Evolutionary conservation across 2,888 invertebrate species (phyloP).

Genomic region (Beris chalybata): DNA sequence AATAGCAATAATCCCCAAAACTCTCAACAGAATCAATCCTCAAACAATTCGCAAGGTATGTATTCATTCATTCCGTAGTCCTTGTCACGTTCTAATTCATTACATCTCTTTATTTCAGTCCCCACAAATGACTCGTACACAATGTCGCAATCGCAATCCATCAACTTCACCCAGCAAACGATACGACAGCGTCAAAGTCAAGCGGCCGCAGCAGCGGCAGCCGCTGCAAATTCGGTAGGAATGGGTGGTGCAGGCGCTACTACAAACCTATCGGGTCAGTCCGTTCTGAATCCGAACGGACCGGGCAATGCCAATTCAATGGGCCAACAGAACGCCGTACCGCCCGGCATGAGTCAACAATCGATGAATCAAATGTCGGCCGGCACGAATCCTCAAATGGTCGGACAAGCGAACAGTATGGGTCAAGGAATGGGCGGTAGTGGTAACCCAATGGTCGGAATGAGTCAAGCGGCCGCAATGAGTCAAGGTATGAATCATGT

Average conservation of each 20-base stretch:
- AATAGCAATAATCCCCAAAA: slow-evolving; percentile 36
- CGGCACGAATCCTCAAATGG: slow-evolving; percentile 24
- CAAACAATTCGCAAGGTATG: slow-evolving; percentile 52
- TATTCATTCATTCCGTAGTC: not conserved
- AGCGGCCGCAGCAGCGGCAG: slow-evolving; percentile 52
- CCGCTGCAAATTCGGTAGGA: slow-evolving; percentile 52
- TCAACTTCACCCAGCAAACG: slow-evolving; percentile 74
- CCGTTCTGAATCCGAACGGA: slow-evolving; percentile 42
- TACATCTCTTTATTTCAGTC: slow-evolving; percentile 43
- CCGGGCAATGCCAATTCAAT: slow-evolving; percentile 39
- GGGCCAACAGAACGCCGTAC: slow-evolving; percentile 35
- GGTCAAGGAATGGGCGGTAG: slow-evolving; percentile 28
- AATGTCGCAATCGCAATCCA: slow-evolving; percentile 81
- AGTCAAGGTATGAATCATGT: slow-evolving; percentile 43
- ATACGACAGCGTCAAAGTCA: slow-evolving; percentile 52
- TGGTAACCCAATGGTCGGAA: slow-evolving; percentile 45
- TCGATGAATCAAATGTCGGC: slow-evolving; percentile 35
- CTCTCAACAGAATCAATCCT: slow-evolving; percentile 52
- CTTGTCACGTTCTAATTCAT: not conserved
- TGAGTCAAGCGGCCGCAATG: slow-evolving; percentile 44
- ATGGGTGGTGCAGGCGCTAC: slow-evolving; percentile 42
- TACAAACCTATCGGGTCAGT: slow-evolving; percentile 40
- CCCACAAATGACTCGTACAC: slow-evolving; percentile 62
- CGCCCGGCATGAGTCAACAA: slow-evolving; percentile 33
- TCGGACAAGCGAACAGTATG: slow-evolving; percentile 26